Percentiles rank a stretch among this genome's conserved stretches.
Evolutionary conservation across 2,797 vertebrate species (phyloP).

Genomic region (Todus mexicanus): DNA sequence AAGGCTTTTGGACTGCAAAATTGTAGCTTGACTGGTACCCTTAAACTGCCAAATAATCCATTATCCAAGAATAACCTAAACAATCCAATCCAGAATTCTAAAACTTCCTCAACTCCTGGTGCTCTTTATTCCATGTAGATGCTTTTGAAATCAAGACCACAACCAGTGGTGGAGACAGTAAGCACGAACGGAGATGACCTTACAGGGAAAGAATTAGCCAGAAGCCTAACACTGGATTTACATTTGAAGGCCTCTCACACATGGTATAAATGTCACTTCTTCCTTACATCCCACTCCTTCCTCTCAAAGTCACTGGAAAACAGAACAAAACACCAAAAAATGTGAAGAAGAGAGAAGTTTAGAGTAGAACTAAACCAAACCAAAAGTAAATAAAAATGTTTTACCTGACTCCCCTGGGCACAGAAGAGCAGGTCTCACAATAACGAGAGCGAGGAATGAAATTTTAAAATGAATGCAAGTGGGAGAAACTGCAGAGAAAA

Average conservation of each 20-base stretch:
- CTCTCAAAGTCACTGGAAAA: neutral
- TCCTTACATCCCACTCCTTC: neutral
- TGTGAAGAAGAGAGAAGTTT: neutral
- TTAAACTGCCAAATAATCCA: neutral
- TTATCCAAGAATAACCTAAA: neutral
- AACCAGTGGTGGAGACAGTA: neutral
- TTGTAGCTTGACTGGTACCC: neutral
- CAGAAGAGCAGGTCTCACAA: neutral
- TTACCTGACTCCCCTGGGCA: constrained; percentile 42
- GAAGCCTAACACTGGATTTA: neutral
- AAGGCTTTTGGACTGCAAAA: neutral
- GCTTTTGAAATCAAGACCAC: constrained; percentile 2
- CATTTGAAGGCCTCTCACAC: neutral
- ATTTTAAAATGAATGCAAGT: constrained; percentile 61
- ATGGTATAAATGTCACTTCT: neutral
- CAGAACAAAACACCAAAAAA: neutral
- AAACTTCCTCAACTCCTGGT: neutral
- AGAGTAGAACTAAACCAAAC: constrained; percentile 21
- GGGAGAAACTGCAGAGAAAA: constrained; percentile 61
- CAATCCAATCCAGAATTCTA: neutral
- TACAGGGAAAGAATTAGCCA: constrained; percentile 7
- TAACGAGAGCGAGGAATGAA: constrained; percentile 55
- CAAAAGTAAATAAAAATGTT: constrained; percentile 57
- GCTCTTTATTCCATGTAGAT: neutral
- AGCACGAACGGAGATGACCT: neutral